These are phyloP conservation scores for Opisthograptis luteolata DNA, from an alignment of 2,888 invertebrate species.

Conservation along the genomic window DNA sequence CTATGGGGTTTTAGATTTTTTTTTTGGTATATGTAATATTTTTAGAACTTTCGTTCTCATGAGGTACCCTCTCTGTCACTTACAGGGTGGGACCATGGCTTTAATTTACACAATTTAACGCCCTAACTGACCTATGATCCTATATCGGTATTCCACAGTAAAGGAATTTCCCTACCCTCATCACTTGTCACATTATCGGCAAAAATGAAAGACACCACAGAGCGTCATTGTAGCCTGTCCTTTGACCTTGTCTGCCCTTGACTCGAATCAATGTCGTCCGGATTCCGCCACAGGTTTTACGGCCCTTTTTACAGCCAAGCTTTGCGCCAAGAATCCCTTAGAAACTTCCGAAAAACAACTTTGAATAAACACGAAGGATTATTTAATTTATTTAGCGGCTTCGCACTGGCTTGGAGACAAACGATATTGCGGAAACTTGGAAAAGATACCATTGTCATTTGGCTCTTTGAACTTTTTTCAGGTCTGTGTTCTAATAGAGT, in stretches of 20 bases:
- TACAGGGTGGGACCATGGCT: no score
- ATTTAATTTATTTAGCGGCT: constrained; percentile 38
- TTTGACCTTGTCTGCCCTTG: constrained; percentile 65
- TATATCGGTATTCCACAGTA: neutral
- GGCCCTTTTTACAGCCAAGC: constrained; percentile 61
- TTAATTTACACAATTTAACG: no score
- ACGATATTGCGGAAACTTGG: constrained; percentile 19
- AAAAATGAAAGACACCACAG: constrained; percentile 18
- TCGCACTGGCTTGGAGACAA: constrained; percentile 18
- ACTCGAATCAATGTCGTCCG: constrained; percentile 53
- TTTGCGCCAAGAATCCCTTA: constrained; percentile 52
- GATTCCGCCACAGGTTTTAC: constrained; percentile 71
- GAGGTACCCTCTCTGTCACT: no score
- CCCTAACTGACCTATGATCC: neutral
- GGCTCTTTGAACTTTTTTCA: constrained; percentile 2
- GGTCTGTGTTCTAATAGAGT: no score
- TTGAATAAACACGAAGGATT: constrained; percentile 56
- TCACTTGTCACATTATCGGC: neutral
- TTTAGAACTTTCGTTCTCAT: no score
- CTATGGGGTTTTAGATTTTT: no score
- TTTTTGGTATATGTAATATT: no score
- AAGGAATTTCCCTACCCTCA: neutral
- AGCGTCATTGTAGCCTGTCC: constrained; percentile 28
- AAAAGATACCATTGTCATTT: constrained; percentile 1
- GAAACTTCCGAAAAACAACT: constrained; percentile 58